These are phyloP conservation scores for Scleropages formosus DNA, from an alignment of 2,797 vertebrate species.

Conservation along the genomic window DNA sequence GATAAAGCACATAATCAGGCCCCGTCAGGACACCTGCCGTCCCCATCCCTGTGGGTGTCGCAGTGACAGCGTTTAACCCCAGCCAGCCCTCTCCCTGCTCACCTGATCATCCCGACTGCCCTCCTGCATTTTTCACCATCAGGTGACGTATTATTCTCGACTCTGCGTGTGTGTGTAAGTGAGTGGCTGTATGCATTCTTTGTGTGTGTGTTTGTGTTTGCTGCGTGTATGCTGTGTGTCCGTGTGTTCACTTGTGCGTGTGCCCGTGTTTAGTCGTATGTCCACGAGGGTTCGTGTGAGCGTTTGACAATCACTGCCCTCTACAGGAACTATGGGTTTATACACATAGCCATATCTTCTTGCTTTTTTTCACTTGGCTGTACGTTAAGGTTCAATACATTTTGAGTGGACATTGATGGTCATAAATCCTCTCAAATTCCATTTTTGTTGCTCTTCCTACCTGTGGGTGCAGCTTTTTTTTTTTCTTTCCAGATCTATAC, in stretches of 20 bases:
- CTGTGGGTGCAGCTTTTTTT: neutral
- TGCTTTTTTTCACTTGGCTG: neutral
- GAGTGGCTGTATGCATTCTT: too few species aligned
- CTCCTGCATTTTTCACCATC: constrained; percentile 6
- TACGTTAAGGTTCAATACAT: neutral
- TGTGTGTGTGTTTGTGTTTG: too few species aligned
- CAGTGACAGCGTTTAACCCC: neutral
- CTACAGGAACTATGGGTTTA: neutral
- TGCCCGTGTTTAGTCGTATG: neutral
- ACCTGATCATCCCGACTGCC: neutral
- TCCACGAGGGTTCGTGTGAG: neutral
- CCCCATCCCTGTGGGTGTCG: neutral
- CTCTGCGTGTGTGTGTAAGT: too few species aligned
- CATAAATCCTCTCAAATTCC: neutral
- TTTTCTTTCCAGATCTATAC: neutral
- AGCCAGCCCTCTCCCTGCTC: neutral
- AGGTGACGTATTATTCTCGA: neutral
- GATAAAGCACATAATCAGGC: neutral
- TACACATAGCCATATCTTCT: neutral
- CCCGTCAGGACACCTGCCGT: neutral
- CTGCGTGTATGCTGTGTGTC: too few species aligned
- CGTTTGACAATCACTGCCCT: constrained; percentile 8
- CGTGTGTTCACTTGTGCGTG: neutral
- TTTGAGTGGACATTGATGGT: constrained; percentile 11
- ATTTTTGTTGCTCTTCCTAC: neutral